Conservation (phyloP, 2,888 invertebrate genomes). For the Andrena trimmerana region DNA sequence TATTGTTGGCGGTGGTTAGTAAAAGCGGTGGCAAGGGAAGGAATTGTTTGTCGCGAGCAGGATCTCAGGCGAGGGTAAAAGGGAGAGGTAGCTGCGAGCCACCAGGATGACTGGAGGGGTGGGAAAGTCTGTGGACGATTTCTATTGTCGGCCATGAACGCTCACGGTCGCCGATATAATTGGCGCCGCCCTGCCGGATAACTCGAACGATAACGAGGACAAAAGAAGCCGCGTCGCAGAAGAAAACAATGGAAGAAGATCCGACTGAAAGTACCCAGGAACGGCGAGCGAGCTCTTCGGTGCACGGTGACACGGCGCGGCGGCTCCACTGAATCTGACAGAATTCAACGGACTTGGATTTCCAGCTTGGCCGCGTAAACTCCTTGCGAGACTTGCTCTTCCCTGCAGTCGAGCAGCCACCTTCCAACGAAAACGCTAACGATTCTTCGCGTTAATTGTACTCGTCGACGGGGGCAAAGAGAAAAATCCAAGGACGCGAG, state of each 20-base stretch:
- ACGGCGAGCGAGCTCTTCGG: slow-evolving; percentile 43
- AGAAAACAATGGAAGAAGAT: slow-evolving; percentile 67
- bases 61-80: slow-evolving; percentile 14
- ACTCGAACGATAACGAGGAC: slow-evolving; percentile 78
- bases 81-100: slow-evolving; percentile 16
- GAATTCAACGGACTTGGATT: slow-evolving; percentile 44
- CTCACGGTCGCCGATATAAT: slow-evolving; percentile 76
- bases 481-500: slow-evolving; percentile 26
- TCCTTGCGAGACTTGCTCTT: neutral
- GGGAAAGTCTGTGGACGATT: slow-evolving; percentile 76
- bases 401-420: slow-evolving; percentile 16
- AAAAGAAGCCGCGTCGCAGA: slow-evolving; percentile 73
- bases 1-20: slow-evolving; percentile 66
- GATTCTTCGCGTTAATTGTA: slow-evolving; percentile 35
- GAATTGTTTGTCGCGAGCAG: slow-evolving; percentile 26
- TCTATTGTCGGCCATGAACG: slow-evolving; percentile 76
- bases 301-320: slow-evolving; percentile 34
- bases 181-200: slow-evolving; percentile 77
- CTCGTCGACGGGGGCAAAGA: slow-evolving; percentile 27
- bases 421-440: slow-evolving; percentile 11
- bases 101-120: slow-evolving; percentile 21
- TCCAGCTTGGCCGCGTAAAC: slow-evolving; percentile 12
- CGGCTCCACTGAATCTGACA: slow-evolving; percentile 53
- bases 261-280: slow-evolving; percentile 51
- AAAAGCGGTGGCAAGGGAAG: slow-evolving; percentile 34